Conservation (phyloP, 2,888 invertebrate species). For the Drosophila percnosoma region DNA sequence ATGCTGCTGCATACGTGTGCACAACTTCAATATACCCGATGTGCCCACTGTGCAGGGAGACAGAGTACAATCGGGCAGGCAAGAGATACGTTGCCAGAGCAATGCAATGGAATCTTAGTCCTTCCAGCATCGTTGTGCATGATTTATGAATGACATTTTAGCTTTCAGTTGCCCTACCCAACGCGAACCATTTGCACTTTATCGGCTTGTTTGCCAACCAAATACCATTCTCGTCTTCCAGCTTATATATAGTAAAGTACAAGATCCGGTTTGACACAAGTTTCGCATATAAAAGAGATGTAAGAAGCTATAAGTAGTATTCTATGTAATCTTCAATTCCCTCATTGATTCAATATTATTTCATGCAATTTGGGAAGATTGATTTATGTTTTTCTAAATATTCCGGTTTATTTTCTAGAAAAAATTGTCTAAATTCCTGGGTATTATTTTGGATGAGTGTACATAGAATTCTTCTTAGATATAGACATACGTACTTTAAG, state of each 20-base stretch:
- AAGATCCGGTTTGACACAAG: background rate
- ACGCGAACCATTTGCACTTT: background rate
- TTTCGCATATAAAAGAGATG: background rate
- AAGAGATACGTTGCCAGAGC: conserved; percentile 8
- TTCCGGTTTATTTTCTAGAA: background rate
- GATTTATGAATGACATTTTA: conserved; percentile 81
- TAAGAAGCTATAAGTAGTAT: background rate
- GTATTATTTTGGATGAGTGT: background rate
- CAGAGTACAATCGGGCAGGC: background rate
- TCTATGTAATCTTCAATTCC: background rate
- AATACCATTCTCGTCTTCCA: background rate
- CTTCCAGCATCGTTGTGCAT: conserved; percentile 75
- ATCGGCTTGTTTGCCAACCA: conserved; percentile 1
- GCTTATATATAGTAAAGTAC: background rate
- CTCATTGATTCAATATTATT: background rate
- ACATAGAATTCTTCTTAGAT: background rate
- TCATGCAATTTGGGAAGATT: background rate
- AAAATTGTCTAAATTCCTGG: background rate
- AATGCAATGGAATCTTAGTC: conserved; percentile 49
- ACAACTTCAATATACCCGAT: background rate
- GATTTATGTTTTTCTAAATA: background rate
- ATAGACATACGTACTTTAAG: background rate
- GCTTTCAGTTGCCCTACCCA: conserved; percentile 43
- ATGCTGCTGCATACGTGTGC: background rate
- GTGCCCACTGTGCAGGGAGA: background rate